Conservation (phyloP, 35 echinoderm and acorn worm species). For the Apostichopus japonicus region DNA sequence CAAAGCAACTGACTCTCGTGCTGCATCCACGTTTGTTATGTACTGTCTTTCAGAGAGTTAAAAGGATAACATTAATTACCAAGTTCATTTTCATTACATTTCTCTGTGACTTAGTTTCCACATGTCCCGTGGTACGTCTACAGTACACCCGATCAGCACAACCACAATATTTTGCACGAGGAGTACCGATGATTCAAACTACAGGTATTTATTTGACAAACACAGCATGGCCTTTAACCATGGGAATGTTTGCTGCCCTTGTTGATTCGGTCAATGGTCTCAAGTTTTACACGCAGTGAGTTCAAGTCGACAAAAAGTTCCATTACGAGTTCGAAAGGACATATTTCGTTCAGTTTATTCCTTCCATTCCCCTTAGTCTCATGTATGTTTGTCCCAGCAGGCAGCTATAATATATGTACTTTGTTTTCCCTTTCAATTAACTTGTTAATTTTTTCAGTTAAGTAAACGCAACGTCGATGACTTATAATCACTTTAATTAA, state of each 20-base stretch:
- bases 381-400: too few species aligned
- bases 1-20: too few species aligned
- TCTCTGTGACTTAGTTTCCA: slow-evolving; percentile 29
- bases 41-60: background rate
- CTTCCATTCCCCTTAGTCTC: too few species aligned
- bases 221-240: background rate
- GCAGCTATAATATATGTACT: too few species aligned
- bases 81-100: slow-evolving; percentile 1
- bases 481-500: too few species aligned
- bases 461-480: too few species aligned
- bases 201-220: slow-evolving; percentile 26
- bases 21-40: too few species aligned
- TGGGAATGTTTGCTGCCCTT: background rate
- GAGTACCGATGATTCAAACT: slow-evolving; percentile 43
- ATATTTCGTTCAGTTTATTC: too few species aligned
- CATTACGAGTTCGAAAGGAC: background rate
- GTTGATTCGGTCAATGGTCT: background rate
- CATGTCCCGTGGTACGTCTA: slow-evolving; percentile 22
- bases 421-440: too few species aligned
- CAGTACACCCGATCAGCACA: slow-evolving; percentile 32
- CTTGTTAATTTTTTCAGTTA: too few species aligned
- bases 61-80: background rate
- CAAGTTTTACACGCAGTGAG: background rate
- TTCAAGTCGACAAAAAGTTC: background rate
- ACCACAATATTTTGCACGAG: slow-evolving; percentile 44